These are phyloP conservation scores for Temnopleurus reevesii DNA, from an alignment of 53 echinoderm and acorn worm genomes.

Conservation along the genomic window DNA sequence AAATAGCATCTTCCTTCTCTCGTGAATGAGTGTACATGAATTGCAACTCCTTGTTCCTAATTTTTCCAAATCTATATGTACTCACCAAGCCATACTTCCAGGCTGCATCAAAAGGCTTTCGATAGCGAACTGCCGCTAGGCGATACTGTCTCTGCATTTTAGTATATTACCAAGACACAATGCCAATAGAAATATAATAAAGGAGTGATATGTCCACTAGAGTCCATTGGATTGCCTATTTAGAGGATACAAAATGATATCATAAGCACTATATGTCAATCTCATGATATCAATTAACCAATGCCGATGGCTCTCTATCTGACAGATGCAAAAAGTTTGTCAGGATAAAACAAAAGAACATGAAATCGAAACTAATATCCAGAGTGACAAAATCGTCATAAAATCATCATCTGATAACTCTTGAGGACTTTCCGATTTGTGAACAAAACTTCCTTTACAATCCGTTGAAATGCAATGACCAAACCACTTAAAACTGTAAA, in stretches of 20 bases:
- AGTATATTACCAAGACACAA: background rate
- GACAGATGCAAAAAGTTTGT: background rate
- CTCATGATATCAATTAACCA: background rate
- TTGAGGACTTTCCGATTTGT: background rate
- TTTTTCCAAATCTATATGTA: background rate
- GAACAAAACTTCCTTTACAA: slow-evolving; percentile 4
- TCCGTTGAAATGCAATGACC: background rate
- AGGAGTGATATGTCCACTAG: background rate
- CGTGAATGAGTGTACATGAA: too few relatives aligned
- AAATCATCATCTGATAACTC: background rate
- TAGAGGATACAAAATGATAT: background rate
- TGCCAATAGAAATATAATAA: background rate
- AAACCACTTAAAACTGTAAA: background rate
- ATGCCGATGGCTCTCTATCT: background rate
- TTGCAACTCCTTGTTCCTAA: too few relatives aligned
- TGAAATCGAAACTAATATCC: background rate
- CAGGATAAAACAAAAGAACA: background rate
- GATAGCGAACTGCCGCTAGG: slow-evolving; percentile 46
- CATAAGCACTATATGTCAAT: background rate
- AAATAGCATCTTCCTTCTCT: background rate
- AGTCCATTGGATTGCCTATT: background rate
- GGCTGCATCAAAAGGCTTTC: slow-evolving; percentile 7
- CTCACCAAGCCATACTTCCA: slow-evolving; percentile 49
- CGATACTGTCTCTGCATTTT: slow-evolving; percentile 41
- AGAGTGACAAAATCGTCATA: too few relatives aligned